Evolutionary conservation across 92 coral and sea anemone genomes (phyloP).

Genomic region (Palythoa heliodiscus): DNA sequence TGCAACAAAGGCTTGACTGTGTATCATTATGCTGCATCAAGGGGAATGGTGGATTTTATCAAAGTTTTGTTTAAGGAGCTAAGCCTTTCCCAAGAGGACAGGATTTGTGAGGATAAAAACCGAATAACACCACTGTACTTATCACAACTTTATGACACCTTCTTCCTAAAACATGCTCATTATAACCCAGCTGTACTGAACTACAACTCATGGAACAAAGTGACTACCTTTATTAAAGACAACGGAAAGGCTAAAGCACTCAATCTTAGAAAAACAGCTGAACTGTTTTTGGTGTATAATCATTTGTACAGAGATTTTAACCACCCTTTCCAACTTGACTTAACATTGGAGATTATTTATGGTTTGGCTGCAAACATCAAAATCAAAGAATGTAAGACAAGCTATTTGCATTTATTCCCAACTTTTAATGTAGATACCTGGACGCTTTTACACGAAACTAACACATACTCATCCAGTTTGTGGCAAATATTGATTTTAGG

Average conservation of each 20-base stretch:
- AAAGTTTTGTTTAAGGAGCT: neutral
- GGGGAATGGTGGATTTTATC: conserved; percentile 24
- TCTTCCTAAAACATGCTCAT: neutral
- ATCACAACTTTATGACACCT: conserved; percentile 1
- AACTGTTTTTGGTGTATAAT: conserved; percentile 5
- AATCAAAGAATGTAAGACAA: neutral
- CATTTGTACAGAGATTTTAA: conserved; percentile 8
- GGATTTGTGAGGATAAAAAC: conserved; percentile 1
- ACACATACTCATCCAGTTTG: neutral
- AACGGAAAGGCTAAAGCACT: neutral
- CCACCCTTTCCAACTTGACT: neutral
- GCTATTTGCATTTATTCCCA: neutral
- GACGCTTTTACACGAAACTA: neutral
- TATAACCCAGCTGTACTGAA: neutral
- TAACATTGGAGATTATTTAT: neutral
- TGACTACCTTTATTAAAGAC: neutral
- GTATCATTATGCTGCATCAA: conserved; percentile 33
- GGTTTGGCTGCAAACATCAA: neutral
- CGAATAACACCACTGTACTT: conserved; percentile 11
- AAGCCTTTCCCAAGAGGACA: neutral
- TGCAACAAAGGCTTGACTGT: conserved; percentile 4
- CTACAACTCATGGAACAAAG: conserved; percentile 1
- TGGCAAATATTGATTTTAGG: neutral
- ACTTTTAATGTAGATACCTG: no score
- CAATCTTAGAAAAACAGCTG: conserved; percentile 8